Percentiles rank a stretch among this genome's conserved stretches.
These are phyloP conservation scores for Caprella mutica DNA, from an alignment of 2,888 invertebrate species.

Conservation along the genomic window DNA sequence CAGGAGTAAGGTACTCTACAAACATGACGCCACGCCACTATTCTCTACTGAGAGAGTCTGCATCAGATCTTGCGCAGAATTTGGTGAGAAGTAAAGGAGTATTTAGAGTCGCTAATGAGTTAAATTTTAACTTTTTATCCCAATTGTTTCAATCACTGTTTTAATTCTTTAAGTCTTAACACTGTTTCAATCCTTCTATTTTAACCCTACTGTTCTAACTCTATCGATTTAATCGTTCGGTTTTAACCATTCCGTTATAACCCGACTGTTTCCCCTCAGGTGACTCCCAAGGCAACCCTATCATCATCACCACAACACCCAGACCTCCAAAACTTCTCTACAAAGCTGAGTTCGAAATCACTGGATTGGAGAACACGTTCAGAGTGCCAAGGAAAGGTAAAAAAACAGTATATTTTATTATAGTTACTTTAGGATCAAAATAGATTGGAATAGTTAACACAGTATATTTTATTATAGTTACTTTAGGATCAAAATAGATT, in stretches of 20 bases:
- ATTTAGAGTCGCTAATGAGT: conserved; percentile 8
- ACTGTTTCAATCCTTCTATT: too few species aligned
- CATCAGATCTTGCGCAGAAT: conserved; percentile 55
- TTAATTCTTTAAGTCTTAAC: too few species aligned
- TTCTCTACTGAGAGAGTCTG: conserved; percentile 66
- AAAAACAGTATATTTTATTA: too few species aligned
- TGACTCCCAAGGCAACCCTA: conserved; percentile 48
- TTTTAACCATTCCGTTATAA: too few species aligned
- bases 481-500: too few species aligned
- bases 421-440: too few species aligned
- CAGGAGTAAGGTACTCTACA: conserved; percentile 71
- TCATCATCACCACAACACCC: conserved; percentile 47
- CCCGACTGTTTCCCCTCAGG: conserved; percentile 36
- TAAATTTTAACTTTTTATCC: background rate
- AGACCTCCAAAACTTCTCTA: conserved; percentile 57
- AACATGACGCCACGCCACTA: conserved; percentile 60
- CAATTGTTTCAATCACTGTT: too few species aligned
- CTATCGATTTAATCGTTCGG: too few species aligned
- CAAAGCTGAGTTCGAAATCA: conserved; percentile 58
- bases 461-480: too few species aligned
- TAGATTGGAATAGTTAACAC: too few species aligned
- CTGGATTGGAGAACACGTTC: conserved; percentile 65
- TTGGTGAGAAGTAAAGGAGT: conserved; percentile 40
- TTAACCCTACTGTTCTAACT: background rate
- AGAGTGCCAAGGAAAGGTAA: conserved; percentile 48